Evolutionary conservation across 2,888 invertebrate genomes (phyloP).

Genomic region (Carabus problematicus): DNA sequence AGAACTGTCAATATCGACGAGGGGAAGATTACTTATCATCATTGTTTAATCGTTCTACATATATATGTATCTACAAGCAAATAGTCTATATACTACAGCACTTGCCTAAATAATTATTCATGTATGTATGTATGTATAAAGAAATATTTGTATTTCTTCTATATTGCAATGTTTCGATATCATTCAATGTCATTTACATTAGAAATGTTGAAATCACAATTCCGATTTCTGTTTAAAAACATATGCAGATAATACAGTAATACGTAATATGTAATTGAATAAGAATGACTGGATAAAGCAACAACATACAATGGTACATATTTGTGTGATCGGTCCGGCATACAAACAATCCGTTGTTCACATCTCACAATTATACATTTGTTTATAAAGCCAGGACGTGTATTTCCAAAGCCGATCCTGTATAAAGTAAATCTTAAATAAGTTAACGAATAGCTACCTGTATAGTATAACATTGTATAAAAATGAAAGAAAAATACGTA

Average conservation of each 20-base stretch:
- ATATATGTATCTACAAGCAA: conserved; percentile 32
- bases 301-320: too few relatives aligned
- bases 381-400: too few relatives aligned
- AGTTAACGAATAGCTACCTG: too few relatives aligned
- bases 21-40: conserved; percentile 18
- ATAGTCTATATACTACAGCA: conserved; percentile 27
- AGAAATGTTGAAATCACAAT: conserved; percentile 14
- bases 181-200: conserved; percentile 14
- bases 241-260: neutral
- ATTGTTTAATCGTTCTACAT: conserved; percentile 19
- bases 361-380: too few relatives aligned
- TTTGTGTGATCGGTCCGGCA: too few relatives aligned
- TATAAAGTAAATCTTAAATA: too few relatives aligned
- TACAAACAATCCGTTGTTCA: too few relatives aligned
- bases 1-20: conserved; percentile 38
- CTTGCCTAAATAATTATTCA: conserved; percentile 28
- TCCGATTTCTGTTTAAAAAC: neutral
- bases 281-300: too few relatives aligned
- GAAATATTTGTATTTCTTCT: conserved; percentile 37
- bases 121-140: conserved; percentile 27
- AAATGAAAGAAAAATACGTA: too few relatives aligned
- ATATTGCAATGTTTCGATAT: conserved; percentile 41
- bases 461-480: too few relatives aligned
- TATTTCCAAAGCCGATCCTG: too few relatives aligned
- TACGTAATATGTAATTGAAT: neutral